Conservation (phyloP, 2,113 vertebrate genomes). For the Elanoides forficatus region DNA sequence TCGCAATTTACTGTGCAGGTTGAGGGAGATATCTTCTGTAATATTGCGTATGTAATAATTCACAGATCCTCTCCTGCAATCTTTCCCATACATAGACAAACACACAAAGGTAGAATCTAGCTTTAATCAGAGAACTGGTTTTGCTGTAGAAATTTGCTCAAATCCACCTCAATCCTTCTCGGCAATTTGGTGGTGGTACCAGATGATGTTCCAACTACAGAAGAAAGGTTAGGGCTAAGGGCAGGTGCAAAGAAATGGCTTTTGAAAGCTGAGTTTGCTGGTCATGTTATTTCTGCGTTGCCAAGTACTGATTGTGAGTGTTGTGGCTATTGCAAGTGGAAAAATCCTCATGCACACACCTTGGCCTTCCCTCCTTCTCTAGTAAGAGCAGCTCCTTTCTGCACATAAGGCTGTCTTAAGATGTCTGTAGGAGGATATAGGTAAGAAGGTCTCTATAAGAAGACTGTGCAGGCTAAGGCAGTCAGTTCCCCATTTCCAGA, state of each 20-base stretch:
- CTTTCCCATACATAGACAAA: not conserved
- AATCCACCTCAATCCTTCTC: not conserved
- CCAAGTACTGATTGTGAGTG: not conserved
- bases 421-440: not conserved
- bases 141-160: not conserved
- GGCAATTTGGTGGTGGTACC: not conserved
- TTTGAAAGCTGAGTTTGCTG: not conserved
- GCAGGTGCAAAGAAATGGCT: not conserved
- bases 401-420: not conserved
- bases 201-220: not conserved
- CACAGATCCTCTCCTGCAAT: not conserved
- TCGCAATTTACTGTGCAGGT: not conserved
- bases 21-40: not conserved
- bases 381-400: not conserved
- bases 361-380: not conserved
- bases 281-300: not conserved
- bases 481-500: not conserved
- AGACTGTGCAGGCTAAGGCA: not conserved
- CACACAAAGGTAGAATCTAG: not conserved
- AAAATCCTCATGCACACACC: not conserved
- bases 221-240: not conserved
- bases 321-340: not conserved
- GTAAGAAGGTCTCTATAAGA: not conserved
- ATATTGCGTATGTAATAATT: not conserved
- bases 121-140: not conserved